phyloP scores from a whole-genome alignment of 2,113 vertebrate genomes.

The Eublepharis macularius region DNA sequence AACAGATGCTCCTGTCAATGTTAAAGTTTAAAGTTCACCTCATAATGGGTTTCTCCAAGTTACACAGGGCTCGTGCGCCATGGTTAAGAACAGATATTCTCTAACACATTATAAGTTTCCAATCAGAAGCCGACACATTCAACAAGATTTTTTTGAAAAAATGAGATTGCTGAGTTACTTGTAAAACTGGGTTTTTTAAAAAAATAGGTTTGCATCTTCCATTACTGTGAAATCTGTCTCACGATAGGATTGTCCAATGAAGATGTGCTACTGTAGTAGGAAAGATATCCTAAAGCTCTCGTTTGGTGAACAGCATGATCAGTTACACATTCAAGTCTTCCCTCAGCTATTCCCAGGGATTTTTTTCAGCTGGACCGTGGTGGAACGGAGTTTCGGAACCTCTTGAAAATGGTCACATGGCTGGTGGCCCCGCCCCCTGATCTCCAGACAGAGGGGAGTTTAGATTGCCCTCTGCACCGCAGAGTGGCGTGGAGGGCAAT shows the following conservation, averaged over 20 bases:
- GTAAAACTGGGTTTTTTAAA: too few relatives aligned
- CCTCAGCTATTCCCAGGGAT: too few relatives aligned
- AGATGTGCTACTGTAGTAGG: neutral
- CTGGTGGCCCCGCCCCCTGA: too few relatives aligned
- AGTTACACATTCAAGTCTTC: neutral
- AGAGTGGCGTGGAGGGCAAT: too few relatives aligned
- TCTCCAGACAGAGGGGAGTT: too few relatives aligned
- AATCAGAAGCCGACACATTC: neutral
- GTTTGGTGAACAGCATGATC: neutral
- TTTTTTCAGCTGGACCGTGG: too few relatives aligned
- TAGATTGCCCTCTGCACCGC: too few relatives aligned
- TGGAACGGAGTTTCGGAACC: too few relatives aligned
- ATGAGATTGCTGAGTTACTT: neutral
- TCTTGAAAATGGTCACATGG: too few relatives aligned
- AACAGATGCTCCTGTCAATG: neutral
- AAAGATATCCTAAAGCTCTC: neutral
- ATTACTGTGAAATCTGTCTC: neutral
- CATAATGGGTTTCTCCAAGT: neutral
- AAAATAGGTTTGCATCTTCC: neutral
- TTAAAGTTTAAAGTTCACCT: constrained; percentile 28
- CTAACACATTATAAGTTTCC: neutral
- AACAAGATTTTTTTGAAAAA: neutral
- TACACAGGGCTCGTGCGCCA: too few relatives aligned
- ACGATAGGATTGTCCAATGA: neutral
- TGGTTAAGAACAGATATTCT: too few relatives aligned